phyloP scores from a whole-genome alignment of 2,113 vertebrate species.

The Plecotus auritus region DNA sequence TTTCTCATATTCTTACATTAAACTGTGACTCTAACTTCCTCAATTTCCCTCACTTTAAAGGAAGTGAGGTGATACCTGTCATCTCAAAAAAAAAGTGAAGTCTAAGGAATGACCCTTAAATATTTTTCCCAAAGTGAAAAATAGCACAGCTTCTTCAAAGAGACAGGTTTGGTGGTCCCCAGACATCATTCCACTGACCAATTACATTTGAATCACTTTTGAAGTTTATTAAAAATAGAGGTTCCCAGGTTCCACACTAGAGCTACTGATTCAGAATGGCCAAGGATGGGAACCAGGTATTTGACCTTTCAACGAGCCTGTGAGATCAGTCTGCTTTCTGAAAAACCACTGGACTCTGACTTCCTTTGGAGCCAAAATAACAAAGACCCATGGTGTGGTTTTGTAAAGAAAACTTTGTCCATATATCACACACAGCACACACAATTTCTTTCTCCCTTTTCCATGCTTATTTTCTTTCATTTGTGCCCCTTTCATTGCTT shows the following conservation, averaged over 20 bases:
- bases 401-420: neutral
- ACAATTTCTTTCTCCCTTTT: neutral
- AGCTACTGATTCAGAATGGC: neutral
- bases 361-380: constrained; percentile 22
- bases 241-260: neutral
- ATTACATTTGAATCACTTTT: neutral
- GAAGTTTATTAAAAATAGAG: constrained; percentile 18
- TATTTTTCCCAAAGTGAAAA: constrained; percentile 21
- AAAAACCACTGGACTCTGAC: constrained; percentile 22
- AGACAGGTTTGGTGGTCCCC: neutral
- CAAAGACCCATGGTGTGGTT: neutral
- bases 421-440: neutral
- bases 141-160: neutral
- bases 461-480: constrained; percentile 20
- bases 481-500: neutral
- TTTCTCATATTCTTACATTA: constrained; percentile 34
- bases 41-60: neutral
- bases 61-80: neutral
- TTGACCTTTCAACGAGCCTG: neutral
- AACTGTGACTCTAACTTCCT: neutral
- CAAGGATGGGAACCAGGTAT: neutral
- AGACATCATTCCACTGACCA: neutral
- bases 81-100: neutral
- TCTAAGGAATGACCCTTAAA: neutral
- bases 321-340: neutral